Evolutionary conservation across 2,797 vertebrate species (phyloP).

Genomic region (Rhabdophis nuchalis): DNA sequence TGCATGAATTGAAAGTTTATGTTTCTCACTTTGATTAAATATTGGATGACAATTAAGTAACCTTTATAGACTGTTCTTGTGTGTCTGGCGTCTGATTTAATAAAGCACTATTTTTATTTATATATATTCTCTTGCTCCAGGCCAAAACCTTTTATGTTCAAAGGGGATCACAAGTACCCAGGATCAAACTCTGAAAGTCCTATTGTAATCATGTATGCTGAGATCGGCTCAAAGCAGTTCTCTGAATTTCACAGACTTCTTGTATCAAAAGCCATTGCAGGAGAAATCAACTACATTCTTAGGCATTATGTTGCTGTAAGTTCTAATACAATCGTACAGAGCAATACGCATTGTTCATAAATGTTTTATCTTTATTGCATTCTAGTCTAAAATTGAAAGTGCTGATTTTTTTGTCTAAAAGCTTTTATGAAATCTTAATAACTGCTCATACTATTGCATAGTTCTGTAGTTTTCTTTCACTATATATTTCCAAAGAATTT

Average conservation of each 20-base stretch:
- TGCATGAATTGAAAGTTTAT: neutral
- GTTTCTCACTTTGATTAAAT: neutral
- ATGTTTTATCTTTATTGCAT: neutral
- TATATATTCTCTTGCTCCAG: conserved; percentile 68
- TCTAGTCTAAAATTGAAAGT: neutral
- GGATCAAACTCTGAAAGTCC: conserved; percentile 78
- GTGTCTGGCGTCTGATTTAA: neutral
- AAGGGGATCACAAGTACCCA: conserved; percentile 89
- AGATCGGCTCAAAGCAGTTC: conserved; percentile 84
- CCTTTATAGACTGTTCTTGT: neutral
- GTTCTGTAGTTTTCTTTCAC: neutral
- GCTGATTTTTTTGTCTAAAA: neutral
- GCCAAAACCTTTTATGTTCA: conserved; percentile 89
- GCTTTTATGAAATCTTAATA: neutral
- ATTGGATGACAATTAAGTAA: neutral
- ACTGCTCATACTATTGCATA: neutral
- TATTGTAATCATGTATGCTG: conserved; percentile 87
- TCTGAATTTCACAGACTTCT: conserved; percentile 78
- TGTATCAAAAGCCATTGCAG: conserved; percentile 76
- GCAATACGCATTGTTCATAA: neutral
- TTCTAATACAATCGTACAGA: conserved; percentile 36
- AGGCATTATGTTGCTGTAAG: conserved; percentile 89
- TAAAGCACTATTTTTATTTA: neutral
- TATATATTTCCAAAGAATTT: neutral
- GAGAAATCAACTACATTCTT: conserved; percentile 83